Base-by-base conservation (phyloP, 2,797 vertebrate genomes). In the Bovichtus diacanthus region DNA sequence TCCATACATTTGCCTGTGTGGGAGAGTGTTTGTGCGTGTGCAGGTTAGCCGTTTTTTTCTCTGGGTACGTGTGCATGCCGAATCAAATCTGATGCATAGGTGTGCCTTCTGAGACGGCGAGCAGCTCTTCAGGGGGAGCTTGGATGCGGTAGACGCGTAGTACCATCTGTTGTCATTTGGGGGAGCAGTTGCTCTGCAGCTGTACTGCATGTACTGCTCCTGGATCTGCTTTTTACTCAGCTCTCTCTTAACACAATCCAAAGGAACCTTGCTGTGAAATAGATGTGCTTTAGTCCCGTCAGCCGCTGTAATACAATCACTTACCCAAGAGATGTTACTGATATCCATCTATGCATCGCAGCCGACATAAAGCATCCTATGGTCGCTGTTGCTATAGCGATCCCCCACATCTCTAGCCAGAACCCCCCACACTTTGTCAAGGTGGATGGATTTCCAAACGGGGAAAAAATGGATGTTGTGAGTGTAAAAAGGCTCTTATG, bases 121-220 rank as follows among this genome's bases (percentile, higher is more conserved):
- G 60, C 41, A 41, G 29, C 34, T 72, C 71, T 53, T 58, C 2
- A 1, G 6, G 16, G 36, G 60, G 54, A 12, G 34, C 27, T 6
- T 1, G 54, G 31, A 49, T 51, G 60, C 34, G 6, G 47, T 55
- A 41, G 21, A 19, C 1, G 0, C 70, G 82, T 2, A 78, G 77
- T 88, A 63, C 86, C 21, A 0, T 7, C 2, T 56, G 11, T 49
- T 0, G 64, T 56, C 93, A 84, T 82, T 18, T 81, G 91, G 91
- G 66, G 93, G 91, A 72, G 92, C 86, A 91, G 83, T 87, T 76
- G 84, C 51, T 88, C 92, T 80, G 84, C 72, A 59, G 50, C 67
- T 74, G 71, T n/a, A n/a, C 46, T 39, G 19, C 5, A 1, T 11
- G 58, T n/a, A 23, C 38, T 60, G 46, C 56, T 66, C 38, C 23